Conservation (phyloP, 2,888 invertebrate genomes). For the Lepidochitona cinerea region DNA sequence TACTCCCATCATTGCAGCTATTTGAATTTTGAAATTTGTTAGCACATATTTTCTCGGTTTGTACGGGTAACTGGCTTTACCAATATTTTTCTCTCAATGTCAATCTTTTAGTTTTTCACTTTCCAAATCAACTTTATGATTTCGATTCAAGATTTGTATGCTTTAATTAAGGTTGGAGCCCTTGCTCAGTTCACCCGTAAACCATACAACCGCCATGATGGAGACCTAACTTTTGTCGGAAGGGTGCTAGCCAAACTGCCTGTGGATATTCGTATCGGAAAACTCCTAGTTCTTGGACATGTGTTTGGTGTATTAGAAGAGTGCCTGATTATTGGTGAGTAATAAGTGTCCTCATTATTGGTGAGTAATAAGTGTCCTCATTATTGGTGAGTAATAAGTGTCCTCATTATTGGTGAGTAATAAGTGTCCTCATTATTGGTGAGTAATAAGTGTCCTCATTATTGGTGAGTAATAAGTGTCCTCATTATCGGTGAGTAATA, state of each 20-base stretch:
- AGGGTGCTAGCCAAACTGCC: conserved; percentile 86
- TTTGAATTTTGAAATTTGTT: no score
- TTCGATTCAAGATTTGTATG: no score
- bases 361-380: conserved; percentile 85
- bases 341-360: conserved; percentile 84
- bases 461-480: background rate
- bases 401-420: background rate
- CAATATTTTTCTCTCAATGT: no score
- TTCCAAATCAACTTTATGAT: no score
- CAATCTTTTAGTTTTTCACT: no score
- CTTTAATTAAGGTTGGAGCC: conserved; percentile 84
- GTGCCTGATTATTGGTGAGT: conserved; percentile 82
- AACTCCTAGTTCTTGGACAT: conserved; percentile 88
- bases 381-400: conserved; percentile 77
- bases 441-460: background rate
- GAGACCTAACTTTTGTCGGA: conserved; percentile 90
- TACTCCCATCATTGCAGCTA: no score
- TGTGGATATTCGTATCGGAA: conserved; percentile 84
- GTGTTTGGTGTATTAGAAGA: conserved; percentile 89
- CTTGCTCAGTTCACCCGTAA: conserved; percentile 77
- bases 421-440: background rate
- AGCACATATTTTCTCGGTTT: no score
- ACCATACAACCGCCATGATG: conserved; percentile 77
- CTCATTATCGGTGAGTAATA: no score
- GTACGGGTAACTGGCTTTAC: no score